Base-by-base conservation (phyloP, 2,797 vertebrate genomes). In the Novumbra hubbsi region DNA sequence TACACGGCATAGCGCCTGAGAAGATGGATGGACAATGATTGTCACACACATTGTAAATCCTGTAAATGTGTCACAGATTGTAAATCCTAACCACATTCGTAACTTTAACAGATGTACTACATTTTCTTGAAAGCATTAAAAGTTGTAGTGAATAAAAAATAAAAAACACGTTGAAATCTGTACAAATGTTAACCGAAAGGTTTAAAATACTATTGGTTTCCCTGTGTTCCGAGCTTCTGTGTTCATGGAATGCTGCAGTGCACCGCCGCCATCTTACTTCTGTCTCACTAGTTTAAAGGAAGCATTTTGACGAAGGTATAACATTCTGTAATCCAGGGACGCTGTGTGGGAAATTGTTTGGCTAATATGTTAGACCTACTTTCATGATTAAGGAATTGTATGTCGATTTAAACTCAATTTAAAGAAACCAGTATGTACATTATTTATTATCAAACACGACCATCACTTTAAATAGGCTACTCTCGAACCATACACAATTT, bases 261-360 rank as follows among this genome's bases (percentile, higher is more conserved):
- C 95, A 95, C 94, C 94, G 95, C 92, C 96, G 96, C 96, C 96
- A 97, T 98, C 95, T 98, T 98, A 92, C 91, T 92, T 86, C 91
- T 88, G 85, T 86, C 85, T 85, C 87, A 84, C 92, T 55, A 60
- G 21, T 4, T 60, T 27, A 84, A 75, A 81, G 79, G 77, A 80
- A 83, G 90, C 72, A 81, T 76, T 78, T 75, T 57, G 52, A 72
- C 77, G 48, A 1, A 4, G 24, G 19, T 17, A 57, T 68, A 57
- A 4, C 70, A 11, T 50, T 16, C 45, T 5, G 24, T 52, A 19
- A 70, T 50, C 19, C 48, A 19, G 12, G 30, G 17, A 12, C 24
- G 48, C 27, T 16, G 32, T 52, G 69, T 27, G 28, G 2, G 34
- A 45, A 2, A 5, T 32, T 71, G n/a, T 14, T 16, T 12, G 12